These are phyloP conservation scores for Pseudeuparius sepicola DNA, from an alignment of 2,888 invertebrate species.

Conservation along the genomic window DNA sequence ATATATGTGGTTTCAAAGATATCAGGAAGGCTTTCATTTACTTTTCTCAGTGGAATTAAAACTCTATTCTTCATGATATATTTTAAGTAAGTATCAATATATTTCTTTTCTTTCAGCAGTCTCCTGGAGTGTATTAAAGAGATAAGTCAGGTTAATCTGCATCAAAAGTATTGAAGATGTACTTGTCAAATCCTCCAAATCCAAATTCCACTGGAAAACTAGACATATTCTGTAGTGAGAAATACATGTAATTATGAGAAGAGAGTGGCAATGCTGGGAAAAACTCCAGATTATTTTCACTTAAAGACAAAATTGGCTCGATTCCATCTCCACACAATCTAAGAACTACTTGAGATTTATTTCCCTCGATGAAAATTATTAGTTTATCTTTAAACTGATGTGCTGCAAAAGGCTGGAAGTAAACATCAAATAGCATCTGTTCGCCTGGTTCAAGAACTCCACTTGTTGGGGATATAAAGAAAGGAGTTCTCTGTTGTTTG, in stretches of 20 bases:
- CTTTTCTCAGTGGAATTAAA: conserved; percentile 34
- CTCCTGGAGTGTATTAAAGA: too few species aligned
- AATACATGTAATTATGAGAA: conserved; percentile 47
- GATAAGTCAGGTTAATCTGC: too few species aligned
- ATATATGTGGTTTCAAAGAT: conserved; percentile 32
- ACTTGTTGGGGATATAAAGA: conserved; percentile 34
- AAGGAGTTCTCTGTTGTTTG: conserved; percentile 22
- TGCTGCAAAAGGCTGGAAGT: conserved; percentile 47
- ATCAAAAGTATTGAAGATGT: too few species aligned
- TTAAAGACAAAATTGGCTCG: too few species aligned
- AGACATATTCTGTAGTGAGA: conserved; percentile 54
- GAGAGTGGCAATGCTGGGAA: too few species aligned
- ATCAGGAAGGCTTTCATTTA: conserved; percentile 33
- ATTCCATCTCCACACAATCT: too few species aligned
- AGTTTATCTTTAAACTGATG: conserved; percentile 35
- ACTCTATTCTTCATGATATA: conserved; percentile 36
- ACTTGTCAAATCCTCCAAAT: conserved; percentile 58
- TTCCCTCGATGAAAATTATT: conserved; percentile 41
- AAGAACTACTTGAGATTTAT: too few species aligned
- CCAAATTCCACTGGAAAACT: conserved; percentile 57
- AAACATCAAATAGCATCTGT: conserved; percentile 44
- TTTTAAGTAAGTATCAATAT: conserved; percentile 32
- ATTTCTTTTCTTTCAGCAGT: conserved; percentile 34
- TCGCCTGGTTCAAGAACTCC: conserved; percentile 44
- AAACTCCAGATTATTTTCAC: too few species aligned